Base-by-base conservation (phyloP, 2,888 invertebrate species). In the Melipona beecheii region DNA sequence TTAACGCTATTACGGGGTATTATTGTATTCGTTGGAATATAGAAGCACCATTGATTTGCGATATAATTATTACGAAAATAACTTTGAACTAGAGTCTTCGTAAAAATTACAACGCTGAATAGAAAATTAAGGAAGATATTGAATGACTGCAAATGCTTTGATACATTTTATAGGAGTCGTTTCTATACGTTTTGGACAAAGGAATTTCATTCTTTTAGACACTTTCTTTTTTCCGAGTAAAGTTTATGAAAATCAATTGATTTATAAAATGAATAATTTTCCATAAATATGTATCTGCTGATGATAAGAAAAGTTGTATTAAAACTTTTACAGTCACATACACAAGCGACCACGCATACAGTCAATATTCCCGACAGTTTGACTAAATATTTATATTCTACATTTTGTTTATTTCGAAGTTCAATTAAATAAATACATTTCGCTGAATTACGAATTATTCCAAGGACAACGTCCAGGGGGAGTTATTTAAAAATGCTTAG, bases 1-100 rank as follows among this genome's bases (percentile, higher is more conserved):
- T 76, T 76, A 64, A 76, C 83, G 56, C 52, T 58, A 60, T 84
- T 76, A 73, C 24, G 31, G 64, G 4, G n/a, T 31, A 72, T 43
- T 84, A 76, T 85, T 70, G 64, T 75, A 84, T 80, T 85, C 85
- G 85, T 76, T 85, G 72, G 76, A 76, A 76, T 84, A 80, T 76
- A 71, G 68, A 73, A 84, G 85, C 85, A 84, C 85, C 85, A 85
- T 80, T n/a, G 62, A 83, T 75, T 54, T 58, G 15, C 60, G 15
- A 13, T 84, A 56, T 66, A 60, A 65, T 64, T 31, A 72, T 83
- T 62, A 56, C 36, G 66, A 76, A 56, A 52, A 56, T 43, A n/a
- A 66, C 49, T 21, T 54, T 54, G 4, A 54, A 54, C 13, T 13
- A 27, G 4, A 50, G 24, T 68, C 64, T 69, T 70, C 62, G 49